Evolutionary conservation across 2,113 vertebrate genomes (phyloP).

Genomic region (Actinemys pallida): DNA sequence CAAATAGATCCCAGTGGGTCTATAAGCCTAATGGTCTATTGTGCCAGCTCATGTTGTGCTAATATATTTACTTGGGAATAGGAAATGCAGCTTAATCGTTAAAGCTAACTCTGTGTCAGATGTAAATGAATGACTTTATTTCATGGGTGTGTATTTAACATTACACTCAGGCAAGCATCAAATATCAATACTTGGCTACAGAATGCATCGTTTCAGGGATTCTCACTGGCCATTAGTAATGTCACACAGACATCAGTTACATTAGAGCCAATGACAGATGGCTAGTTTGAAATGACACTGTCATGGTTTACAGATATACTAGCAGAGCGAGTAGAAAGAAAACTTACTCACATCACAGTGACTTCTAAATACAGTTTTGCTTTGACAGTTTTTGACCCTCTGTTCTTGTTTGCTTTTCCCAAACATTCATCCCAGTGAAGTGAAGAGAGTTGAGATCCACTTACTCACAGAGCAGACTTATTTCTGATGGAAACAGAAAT

Average conservation of each 20-base stretch:
- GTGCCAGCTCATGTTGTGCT: neutral
- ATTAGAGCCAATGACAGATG: accelerated
- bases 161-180: neutral
- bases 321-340: accelerated
- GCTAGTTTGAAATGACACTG: neutral
- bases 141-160: neutral
- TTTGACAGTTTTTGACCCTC: neutral
- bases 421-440: neutral
- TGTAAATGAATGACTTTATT: accelerated
- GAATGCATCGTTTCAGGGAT: accelerated
- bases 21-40: accelerated
- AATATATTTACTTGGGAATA: accelerated
- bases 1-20: neutral
- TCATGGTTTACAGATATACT: accelerated
- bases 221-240: accelerated
- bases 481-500: neutral
- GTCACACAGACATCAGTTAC: accelerated
- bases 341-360: accelerated
- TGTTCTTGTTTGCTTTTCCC: neutral
- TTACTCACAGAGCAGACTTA: neutral
- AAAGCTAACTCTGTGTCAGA: neutral
- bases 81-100: neutral
- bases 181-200: accelerated
- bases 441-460: neutral
- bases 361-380: neutral